A percentile compares a stretch with the other conserved stretches of the same genome.
These are phyloP conservation scores for Pipistrellus nathusii DNA, from an alignment of 2,797 vertebrate species.

Conservation along the genomic window DNA sequence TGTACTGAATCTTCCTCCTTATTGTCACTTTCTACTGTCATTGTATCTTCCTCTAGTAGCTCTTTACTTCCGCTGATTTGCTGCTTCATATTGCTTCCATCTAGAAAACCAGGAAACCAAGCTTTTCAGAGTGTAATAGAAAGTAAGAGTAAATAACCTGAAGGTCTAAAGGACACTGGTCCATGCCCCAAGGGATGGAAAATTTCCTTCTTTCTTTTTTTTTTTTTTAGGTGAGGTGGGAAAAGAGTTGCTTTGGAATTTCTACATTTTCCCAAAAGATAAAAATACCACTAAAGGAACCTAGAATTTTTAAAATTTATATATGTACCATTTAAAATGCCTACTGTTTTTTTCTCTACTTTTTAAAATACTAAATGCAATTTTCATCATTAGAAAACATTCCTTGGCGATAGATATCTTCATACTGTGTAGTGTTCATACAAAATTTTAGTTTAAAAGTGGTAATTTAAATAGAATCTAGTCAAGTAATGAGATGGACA, in stretches of 20 bases:
- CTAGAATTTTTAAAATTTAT: not conserved
- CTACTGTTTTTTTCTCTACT: constrained; percentile 33
- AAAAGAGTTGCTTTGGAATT: constrained; percentile 1
- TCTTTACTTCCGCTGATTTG: constrained; percentile 28
- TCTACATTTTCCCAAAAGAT: not conserved
- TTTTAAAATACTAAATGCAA: constrained; percentile 14
- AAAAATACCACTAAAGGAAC: not conserved
- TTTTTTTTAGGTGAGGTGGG: not conserved
- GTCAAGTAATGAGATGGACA: constrained; percentile 17
- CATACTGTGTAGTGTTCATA: not conserved
- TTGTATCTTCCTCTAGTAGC: constrained; percentile 3
- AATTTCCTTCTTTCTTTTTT: not conserved
- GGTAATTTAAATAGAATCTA: not conserved
- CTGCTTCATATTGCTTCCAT: constrained; percentile 40
- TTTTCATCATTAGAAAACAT: constrained; percentile 39
- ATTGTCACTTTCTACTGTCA: not conserved
- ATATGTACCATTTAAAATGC: constrained; percentile 32
- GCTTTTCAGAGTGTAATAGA: not conserved
- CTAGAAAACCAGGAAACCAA: constrained; percentile 45
- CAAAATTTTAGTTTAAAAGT: constrained; percentile 54
- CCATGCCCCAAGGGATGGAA: not conserved
- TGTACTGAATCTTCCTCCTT: not conserved
- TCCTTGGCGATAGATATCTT: constrained; percentile 25
- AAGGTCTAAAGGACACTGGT: constrained; percentile 9
- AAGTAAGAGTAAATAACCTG: constrained; percentile 47